Conservation (phyloP, 2,888 invertebrate genomes). For the Acronicta leporina region DNA sequence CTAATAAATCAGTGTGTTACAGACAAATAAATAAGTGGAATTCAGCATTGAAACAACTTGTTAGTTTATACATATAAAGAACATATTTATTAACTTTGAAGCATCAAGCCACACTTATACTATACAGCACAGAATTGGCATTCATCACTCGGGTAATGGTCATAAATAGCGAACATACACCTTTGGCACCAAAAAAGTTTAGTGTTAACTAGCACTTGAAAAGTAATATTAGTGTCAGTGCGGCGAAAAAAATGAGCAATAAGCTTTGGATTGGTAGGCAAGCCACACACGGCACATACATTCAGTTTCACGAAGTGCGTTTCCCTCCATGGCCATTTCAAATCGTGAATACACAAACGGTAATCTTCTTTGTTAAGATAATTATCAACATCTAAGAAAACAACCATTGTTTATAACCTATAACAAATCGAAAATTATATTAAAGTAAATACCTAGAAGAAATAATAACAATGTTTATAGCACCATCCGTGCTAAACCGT, state of each 20-base stretch:
- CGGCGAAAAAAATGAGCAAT: conserved; percentile 24
- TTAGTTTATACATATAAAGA: background rate
- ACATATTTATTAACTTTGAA: background rate
- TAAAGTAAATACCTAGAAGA: too few species aligned
- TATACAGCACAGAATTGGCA: conserved; percentile 1
- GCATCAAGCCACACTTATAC: too few species aligned
- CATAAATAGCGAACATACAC: conserved; percentile 25
- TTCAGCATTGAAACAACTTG: conserved; percentile 15
- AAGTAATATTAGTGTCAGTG: conserved; percentile 20
- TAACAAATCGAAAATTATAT: background rate
- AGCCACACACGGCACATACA: conserved; percentile 11
- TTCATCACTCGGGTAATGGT: conserved; percentile 13
- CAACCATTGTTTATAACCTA: background rate
- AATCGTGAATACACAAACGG: conserved; percentile 28
- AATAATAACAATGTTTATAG: too few species aligned
- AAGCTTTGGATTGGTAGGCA: conserved; percentile 27
- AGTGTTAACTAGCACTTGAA: conserved; percentile 8
- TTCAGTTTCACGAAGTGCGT: conserved; percentile 15
- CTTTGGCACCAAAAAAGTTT: conserved; percentile 15
- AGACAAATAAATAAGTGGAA: conserved; percentile 10
- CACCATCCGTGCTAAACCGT: too few species aligned
- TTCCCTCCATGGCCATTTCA: conserved; percentile 31
- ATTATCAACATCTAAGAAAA: too few species aligned
- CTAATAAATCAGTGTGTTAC: too few species aligned
- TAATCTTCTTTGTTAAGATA: conserved; percentile 24